phyloP scores from a whole-genome alignment of 1,140 invertebrate species.

The Ceratina australensis region DNA sequence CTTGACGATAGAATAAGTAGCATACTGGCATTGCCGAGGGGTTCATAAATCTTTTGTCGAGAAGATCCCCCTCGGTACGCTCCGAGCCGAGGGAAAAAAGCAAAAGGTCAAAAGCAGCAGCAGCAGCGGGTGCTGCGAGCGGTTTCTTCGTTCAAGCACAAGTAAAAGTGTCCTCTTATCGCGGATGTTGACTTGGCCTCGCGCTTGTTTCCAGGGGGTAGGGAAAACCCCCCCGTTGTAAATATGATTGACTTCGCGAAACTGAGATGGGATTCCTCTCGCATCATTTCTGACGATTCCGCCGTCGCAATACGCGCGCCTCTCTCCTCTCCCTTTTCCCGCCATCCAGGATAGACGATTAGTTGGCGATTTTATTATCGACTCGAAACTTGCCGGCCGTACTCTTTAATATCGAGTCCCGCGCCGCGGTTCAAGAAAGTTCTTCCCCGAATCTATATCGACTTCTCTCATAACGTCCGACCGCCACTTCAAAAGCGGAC shows the following conservation, averaged over 20 bases:
- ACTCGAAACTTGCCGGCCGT: slow-evolving; percentile 6
- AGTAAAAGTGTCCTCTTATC: slow-evolving; percentile 62
- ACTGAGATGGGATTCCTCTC: slow-evolving; percentile 38
- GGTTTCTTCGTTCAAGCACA: slow-evolving; percentile 51
- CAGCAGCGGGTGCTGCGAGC: slow-evolving; percentile 51
- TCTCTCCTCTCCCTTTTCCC: not conserved
- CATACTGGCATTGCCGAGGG: slow-evolving; percentile 64
- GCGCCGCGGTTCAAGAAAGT: slow-evolving; percentile 1
- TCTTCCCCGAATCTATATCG: not conserved
- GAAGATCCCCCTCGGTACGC: slow-evolving; percentile 58
- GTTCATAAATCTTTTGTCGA: slow-evolving; percentile 73
- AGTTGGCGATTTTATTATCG: slow-evolving; percentile 46
- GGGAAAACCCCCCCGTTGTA: slow-evolving; percentile 30
- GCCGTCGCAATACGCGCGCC: not conserved
- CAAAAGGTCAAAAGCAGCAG: slow-evolving; percentile 70
- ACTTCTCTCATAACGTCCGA: not conserved
- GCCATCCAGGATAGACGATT: slow-evolving; percentile 6
- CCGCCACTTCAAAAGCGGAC: slow-evolving; percentile 5
- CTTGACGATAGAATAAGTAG: slow-evolving; percentile 70
- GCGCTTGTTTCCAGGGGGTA: slow-evolving; percentile 7
- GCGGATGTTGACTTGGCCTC: slow-evolving; percentile 54
- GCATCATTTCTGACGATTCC: slow-evolving; percentile 23
- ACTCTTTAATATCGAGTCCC: slow-evolving; percentile 34
- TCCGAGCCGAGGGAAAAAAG: slow-evolving; percentile 60
- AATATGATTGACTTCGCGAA: slow-evolving; percentile 46